Percentiles rank a stretch among this genome's conserved stretches.
phyloP scores from a whole-genome alignment of 2,113 vertebrate species.

The Chionomys nivalis region DNA sequence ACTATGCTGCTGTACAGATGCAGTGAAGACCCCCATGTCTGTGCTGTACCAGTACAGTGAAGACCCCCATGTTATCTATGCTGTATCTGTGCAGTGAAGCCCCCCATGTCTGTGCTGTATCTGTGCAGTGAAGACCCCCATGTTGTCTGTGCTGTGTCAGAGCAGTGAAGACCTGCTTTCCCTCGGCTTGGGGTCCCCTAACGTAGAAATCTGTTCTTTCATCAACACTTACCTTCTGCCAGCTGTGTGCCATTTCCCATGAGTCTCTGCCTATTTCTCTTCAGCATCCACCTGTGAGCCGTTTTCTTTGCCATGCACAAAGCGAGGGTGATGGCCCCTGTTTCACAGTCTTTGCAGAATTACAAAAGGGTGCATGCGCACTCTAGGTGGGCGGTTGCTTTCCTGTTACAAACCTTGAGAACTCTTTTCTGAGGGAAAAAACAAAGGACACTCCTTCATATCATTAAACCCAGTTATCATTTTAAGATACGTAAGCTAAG shows the following conservation, averaged over 20 bases:
- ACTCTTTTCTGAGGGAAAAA: constrained; percentile 7
- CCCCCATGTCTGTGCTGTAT: too few species aligned
- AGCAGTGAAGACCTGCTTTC: not conserved
- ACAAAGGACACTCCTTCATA: not conserved
- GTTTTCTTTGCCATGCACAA: not conserved
- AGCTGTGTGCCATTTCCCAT: not conserved
- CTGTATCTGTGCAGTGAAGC: too few species aligned
- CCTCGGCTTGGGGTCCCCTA: not conserved
- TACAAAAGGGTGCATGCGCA: not conserved
- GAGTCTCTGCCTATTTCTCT: not conserved
- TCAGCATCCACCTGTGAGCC: not conserved
- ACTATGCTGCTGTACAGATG: too few species aligned
- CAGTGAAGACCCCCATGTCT: too few species aligned
- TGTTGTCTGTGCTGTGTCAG: too few species aligned
- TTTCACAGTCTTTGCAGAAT: not conserved
- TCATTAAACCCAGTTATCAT: not conserved
- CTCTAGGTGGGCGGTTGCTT: not conserved
- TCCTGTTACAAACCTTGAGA: not conserved
- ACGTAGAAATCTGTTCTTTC: rapidly evolving
- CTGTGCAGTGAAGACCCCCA: too few species aligned
- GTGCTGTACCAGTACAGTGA: too few species aligned
- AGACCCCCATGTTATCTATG: too few species aligned
- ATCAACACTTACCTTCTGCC: not conserved
- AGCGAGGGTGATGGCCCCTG: not conserved
- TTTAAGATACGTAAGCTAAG: not conserved